Base-by-base conservation (phyloP, 2,113 vertebrate species). In the Climacteris rufus region DNA sequence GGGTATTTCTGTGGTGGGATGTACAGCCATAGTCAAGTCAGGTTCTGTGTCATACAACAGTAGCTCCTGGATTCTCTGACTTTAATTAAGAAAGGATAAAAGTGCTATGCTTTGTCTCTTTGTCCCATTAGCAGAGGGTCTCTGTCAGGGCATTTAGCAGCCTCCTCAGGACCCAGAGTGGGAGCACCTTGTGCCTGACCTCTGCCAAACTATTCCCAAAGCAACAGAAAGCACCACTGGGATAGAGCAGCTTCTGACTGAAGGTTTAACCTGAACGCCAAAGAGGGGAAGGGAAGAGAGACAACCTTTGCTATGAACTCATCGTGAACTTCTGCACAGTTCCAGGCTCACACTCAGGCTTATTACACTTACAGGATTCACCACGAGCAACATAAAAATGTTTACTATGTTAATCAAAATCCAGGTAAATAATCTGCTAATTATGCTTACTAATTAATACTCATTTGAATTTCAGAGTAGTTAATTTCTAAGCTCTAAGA, bases 91-190 rank as follows among this genome's bases (percentile, higher is more conserved):
- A n/a, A n/a, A n/a, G n/a, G n/a, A n/a, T n/a, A n/a, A n/a, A n/a
- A n/a, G n/a, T n/a, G n/a, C n/a, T n/a, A n/a, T n/a, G n/a, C n/a
- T n/a, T n/a, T n/a, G n/a, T n/a, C n/a, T n/a, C n/a, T n/a, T n/a
- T n/a, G n/a, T n/a, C n/a, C n/a, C n/a, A n/a, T n/a, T n/a, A n/a
- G n/a, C n/a, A n/a, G n/a, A n/a, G n/a, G n/a, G 27, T 45, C n/a
- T 54, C 33, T 40, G 11, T 6, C n/a, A 35, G 60, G 71, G 21
- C 27, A 23, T n/a, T 11, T 64, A 83, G 24, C 9, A 35, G 6
- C 9, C 56, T 60, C 49, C 81, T 52, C 1, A 2, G 5, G 19
- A 49, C 24, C 23, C 2, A 4, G 49, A 57, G 31, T 0, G 9
- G 52, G 79, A 91, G 72, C 54, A 84, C 35, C 25, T 64, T 13